Base-by-base conservation (phyloP, 2,888 invertebrate species). In the Oeneis ivallda region DNA sequence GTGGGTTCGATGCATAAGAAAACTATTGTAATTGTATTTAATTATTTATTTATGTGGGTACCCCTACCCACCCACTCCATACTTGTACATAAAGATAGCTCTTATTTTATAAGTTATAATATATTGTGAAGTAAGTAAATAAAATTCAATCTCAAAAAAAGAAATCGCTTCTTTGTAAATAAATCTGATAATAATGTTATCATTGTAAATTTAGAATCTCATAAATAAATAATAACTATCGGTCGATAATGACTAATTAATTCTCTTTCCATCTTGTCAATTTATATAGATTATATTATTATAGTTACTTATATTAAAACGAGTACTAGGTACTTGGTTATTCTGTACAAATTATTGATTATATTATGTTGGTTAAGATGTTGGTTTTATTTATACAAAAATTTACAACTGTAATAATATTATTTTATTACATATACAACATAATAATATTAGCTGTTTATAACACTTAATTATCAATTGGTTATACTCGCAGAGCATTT, bases 341-440 rank as follows among this genome's bases (percentile, higher is more conserved):
- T 80, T 83, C 79, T 89, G 89, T 89, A 90, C 87, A 90, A 89
- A 89, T 84, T 80, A 83, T 83, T 81, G 80, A 88, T 85, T 87
- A 88, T 85, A 88, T 85, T 82, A 86, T 83, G 89, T 89, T 90
- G 86, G 81, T 85, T 86, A 84, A 66, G 64, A 41, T n/a, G 32
- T 59, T 68, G 69, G 71, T 75, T 74, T 74, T 72, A 72, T 72
- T 71, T 69, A 8, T 15, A 34, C 8, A 49, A 32, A 34, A 3
- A 26, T 26, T 26, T 4, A 26, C 26, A 26, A 26, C 1, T 26
- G 5, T 26, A 26, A 26, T 26, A 26, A 52, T 10, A 43, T 26
- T 11, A 11, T 41, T 13, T 41, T 47, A 17, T 47, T 47, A 37
- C 4, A 37, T 37, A 26, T 26, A n/a, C n/a, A 26, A 26, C 26